Evolutionary conservation across 1,140 invertebrate genomes (phyloP), one percentile per base, ranked within the genome.

Genomic region (Ceratitis capitata): DNA sequence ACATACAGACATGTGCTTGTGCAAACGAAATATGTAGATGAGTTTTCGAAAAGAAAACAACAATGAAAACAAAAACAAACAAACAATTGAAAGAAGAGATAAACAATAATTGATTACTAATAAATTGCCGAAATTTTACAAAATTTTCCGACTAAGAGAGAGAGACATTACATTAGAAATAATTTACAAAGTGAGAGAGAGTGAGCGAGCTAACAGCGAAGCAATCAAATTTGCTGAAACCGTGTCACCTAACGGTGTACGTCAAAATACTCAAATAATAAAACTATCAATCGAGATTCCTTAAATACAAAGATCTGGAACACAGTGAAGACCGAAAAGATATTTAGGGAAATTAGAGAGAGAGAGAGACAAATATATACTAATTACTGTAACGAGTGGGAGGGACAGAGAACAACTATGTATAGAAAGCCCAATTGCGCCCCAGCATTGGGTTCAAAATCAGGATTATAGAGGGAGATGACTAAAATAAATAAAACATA

Each of bases 121-220:
- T 49, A 32, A n/a, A 26, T 53, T 53, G 16, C 45, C 82, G 49
- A 83, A 83, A 53, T 83, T 83, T 51, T 35, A 53, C 82, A 23
- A 47, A 64, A 64, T 47, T n/a, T 64, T 10, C 32, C 6, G 42
- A 39, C 56, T 47, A 69, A 64, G 64, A 85, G 85, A 85, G 82
- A 85, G 85, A 85, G 82, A 84, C 78, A 82, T 39, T 35, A 32
- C 29, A 39, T 45, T 53, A 83, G 82, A 10, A 45, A 39, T 49
- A 64, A 47, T 26, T 49, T 49, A 49, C 32, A 47, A 23, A 84
- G 53, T 51, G 82, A 85, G 82, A 83, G 82, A 85, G 82, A 85
- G 82, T 78, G 69, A 45, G 69, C 69, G 39, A 45, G n/a, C 69
- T 45, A 78, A 78, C 69, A 78, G 69, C 69, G 69, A 78, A 78